A percentile compares a stretch with the other conserved stretches of the same genome.
Evolutionary conservation across 2,888 invertebrate genomes (phyloP).

Genomic region (Chalcis sispes): DNA sequence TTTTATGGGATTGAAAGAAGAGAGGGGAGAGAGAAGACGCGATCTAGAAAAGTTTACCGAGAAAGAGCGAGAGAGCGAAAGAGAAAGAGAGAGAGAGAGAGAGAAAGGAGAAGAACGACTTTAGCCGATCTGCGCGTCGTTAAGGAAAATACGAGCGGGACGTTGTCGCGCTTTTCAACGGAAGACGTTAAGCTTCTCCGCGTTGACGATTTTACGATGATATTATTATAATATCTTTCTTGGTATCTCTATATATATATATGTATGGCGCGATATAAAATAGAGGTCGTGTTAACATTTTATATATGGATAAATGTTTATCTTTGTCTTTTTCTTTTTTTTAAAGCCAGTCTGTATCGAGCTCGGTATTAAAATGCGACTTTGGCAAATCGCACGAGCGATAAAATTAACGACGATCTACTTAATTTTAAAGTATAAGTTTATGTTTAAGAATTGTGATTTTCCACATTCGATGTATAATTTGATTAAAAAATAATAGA

Average conservation of each 20-base stretch:
- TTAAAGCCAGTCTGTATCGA: no score
- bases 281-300: not conserved
- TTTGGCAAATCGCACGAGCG: no score
- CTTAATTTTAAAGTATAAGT: no score
- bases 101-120: not conserved
- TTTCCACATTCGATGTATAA: no score
- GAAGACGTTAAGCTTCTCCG: conserved; percentile 17
- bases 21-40: no score
- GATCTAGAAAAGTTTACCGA: no score
- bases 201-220: conserved; percentile 32
- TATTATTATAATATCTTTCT: conserved; percentile 7
- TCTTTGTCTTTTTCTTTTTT: no score
- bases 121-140: not conserved
- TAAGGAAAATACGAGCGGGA: conserved; percentile 29
- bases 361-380: no score
- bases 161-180: conserved; percentile 5
- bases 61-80: conserved; percentile 10
- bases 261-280: not conserved
- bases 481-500: no score
- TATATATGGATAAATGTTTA: not conserved
- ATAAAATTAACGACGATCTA: no score
- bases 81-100: not conserved
- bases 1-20: conserved; percentile 38
- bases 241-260: not conserved
- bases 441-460: no score